These are phyloP conservation scores for Ferrisia virgata DNA, from an alignment of 2,888 invertebrate species.

Conservation along the genomic window DNA sequence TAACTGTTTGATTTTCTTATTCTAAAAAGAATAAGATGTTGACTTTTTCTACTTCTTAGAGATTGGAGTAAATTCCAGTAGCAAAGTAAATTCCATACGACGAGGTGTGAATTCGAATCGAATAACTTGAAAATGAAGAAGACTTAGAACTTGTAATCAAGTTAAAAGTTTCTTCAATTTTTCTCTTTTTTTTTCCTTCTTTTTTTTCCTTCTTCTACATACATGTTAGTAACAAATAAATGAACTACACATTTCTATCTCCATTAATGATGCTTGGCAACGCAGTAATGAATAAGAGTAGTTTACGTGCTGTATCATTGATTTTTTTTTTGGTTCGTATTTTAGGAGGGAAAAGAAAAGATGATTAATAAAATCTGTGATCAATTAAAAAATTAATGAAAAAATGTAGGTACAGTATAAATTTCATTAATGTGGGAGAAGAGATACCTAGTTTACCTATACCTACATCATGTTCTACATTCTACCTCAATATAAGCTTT, in stretches of 20 bases:
- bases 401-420: too few species aligned
- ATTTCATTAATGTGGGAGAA: too few species aligned
- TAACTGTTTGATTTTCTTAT: not conserved
- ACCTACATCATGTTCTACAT: too few species aligned
- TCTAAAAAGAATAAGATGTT: not conserved
- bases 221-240: not conserved
- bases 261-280: too few species aligned
- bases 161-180: not conserved
- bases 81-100: not conserved
- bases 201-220: not conserved
- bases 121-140: not conserved
- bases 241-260: not conserved
- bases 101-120: not conserved
- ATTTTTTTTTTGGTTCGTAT: too few species aligned
- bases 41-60: not conserved
- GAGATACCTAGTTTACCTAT: too few species aligned
- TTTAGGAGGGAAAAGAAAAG: too few species aligned
- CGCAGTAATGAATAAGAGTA: too few species aligned
- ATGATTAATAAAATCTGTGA: too few species aligned
- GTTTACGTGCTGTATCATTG: too few species aligned
- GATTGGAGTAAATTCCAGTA: not conserved
- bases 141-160: not conserved
- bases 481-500: too few species aligned
- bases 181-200: not conserved
- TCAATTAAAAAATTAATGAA: too few species aligned